Percentiles rank a stretch among this genome's conserved stretches.
Conservation (phyloP, 2,888 invertebrate species). For the Eumerus sabulonum region DNA sequence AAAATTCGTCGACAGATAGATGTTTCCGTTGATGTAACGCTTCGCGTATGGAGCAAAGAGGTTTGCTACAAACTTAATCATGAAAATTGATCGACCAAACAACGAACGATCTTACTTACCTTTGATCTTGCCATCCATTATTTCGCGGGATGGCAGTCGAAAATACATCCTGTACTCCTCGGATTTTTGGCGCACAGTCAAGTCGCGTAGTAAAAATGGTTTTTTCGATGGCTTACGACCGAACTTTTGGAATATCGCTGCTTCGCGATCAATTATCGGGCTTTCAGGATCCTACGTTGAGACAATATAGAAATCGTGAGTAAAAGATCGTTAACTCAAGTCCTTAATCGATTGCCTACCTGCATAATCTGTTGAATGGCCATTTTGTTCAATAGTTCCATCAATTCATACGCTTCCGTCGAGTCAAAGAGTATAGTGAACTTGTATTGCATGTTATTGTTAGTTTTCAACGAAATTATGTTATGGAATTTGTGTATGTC, state of each 20-base stretch:
- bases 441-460: conserved; percentile 89
- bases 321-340: conserved; percentile 26
- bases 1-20: conserved; percentile 96
- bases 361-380: conserved; percentile 91
- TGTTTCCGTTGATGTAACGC: conserved; percentile 90
- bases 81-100: not conserved
- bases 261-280: conserved; percentile 93
- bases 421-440: conserved; percentile 95
- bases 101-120: conserved; percentile 79
- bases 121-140: conserved; percentile 95
- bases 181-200: conserved; percentile 96
- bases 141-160: conserved; percentile 92
- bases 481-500: conserved; percentile 90
- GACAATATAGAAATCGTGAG: conserved; percentile 42
- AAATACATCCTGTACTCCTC: conserved; percentile 93
- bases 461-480: conserved; percentile 88
- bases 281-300: conserved; percentile 89
- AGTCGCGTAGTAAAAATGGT: conserved; percentile 95
- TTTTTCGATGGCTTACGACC: conserved; percentile 91
- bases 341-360: conserved; percentile 45
- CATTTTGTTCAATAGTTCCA: conserved; percentile 97
- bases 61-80: conserved; percentile 76
- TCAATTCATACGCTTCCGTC: conserved; percentile 92
- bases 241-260: conserved; percentile 89
- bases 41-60: conserved; percentile 98